Evolutionary conservation across 2,888 invertebrate species (phyloP), one percentile per base, ranked within the genome.

Genomic region (Cheilosia soror): DNA sequence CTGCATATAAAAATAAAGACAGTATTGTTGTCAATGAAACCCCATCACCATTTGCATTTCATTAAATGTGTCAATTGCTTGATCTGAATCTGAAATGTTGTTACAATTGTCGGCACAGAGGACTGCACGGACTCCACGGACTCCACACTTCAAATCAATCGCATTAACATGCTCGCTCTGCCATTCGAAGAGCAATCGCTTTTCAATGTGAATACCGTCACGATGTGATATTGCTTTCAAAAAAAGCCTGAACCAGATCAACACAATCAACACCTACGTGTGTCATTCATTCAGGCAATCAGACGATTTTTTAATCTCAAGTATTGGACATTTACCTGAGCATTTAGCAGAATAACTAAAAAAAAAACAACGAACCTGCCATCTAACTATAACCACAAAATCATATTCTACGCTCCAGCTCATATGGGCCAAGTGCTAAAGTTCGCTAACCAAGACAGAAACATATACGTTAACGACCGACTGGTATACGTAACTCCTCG

Each of bases 381-480:
- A 25, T 40, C 15, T 15, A 47, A 15, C 5, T 47, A 55, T 0
- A 6, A 9, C 27, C 25, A 60, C 42, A 60, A n/a, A 68, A 25
- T 42, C 47, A 55, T 31, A 62, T 42, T 29, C 2, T 4, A 58
- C 47, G 9, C n/a, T n/a, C 25, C 13, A 57, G 40, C 63, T 33
- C 65, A 63, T 57, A 58, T 71, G 57, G 71, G 65, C 71, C 78
- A 78, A 71, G 71, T 63, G 71, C 55, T 71, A 71, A 71, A 71
- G 57, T 63, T 78, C 65, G 71, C 37, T 57, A 11, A 63, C 15
- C n/a, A 58, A 58, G 13, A 37, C 2, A 15, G 7, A 57, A 58
- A 49, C 9, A 33, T 31, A 7, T 44, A 62, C 20, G 27, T 15
- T 29, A 51, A 60, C 69, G 37, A 51, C 71, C 27, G 44, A 29